Percentiles rank a stretch among this genome's conserved stretches.
Evolutionary conservation across 2,797 vertebrate genomes (phyloP).

Genomic region (Poeciliopsis paucimaculata): DNA sequence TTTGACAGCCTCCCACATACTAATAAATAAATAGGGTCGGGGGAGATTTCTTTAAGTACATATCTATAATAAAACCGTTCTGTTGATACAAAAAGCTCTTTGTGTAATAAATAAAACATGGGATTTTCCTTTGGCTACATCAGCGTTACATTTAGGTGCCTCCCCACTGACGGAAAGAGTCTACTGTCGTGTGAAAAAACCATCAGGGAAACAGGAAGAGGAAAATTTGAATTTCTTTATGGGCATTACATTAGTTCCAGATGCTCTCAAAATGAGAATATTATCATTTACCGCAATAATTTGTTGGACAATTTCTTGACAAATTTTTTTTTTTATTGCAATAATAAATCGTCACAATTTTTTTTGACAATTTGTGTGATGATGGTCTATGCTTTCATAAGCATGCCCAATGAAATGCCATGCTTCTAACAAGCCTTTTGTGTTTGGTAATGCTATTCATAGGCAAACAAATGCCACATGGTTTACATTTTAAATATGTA

Average conservation of each 20-base stretch:
- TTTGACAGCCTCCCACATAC: slow-evolving; percentile 67
- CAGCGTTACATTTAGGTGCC: slow-evolving; percentile 31
- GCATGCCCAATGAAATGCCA: too few species aligned
- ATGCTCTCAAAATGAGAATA: not conserved
- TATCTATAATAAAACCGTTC: not conserved
- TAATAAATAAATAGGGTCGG: slow-evolving; percentile 38
- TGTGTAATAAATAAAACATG: slow-evolving; percentile 3
- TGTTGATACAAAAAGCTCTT: not conserved
- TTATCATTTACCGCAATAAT: too few species aligned
- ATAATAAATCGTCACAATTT: too few species aligned
- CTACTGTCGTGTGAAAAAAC: slow-evolving; percentile 9
- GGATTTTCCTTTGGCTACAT: slow-evolving; percentile 15
- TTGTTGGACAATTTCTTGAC: too few species aligned
- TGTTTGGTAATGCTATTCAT: not conserved
- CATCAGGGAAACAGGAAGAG: slow-evolving; percentile 18
- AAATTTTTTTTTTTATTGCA: too few species aligned
- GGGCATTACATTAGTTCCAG: not conserved
- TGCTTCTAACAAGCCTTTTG: too few species aligned
- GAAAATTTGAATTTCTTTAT: not conserved
- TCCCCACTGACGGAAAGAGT: slow-evolving; percentile 20
- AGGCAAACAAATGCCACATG: not conserved
- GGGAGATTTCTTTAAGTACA: not conserved
- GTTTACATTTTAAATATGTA: not conserved
- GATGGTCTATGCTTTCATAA: too few species aligned
- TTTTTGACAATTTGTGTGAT: too few species aligned